These are phyloP conservation scores for Mormyrus iriodes DNA, from an alignment of 2,113 vertebrate species.

Conservation along the genomic window DNA sequence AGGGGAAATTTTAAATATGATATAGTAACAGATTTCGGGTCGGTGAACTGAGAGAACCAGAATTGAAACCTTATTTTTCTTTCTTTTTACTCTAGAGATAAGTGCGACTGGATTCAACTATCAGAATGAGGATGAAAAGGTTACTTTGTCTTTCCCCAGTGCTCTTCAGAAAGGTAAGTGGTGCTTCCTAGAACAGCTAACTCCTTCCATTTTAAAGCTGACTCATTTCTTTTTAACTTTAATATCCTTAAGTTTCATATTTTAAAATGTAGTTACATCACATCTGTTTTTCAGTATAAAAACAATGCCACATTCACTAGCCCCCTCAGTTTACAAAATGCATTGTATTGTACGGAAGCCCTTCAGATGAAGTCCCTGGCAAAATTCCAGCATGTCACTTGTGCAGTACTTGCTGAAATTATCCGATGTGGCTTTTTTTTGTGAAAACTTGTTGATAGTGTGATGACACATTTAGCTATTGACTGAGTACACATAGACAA, in stretches of 20 bases:
- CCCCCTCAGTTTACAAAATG: neutral
- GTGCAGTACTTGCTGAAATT: neutral
- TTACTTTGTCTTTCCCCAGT: constrained; percentile 93
- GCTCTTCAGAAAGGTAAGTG: constrained; percentile 81
- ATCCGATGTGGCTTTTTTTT: neutral
- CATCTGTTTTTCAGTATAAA: neutral
- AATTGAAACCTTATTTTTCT: neutral
- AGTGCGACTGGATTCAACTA: constrained; percentile 98
- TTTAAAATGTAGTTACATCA: neutral
- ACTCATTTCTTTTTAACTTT: neutral
- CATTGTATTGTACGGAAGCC: neutral
- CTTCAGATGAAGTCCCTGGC: neutral
- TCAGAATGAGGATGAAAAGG: constrained; percentile 97
- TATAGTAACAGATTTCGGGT: neutral
- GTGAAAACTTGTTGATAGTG: neutral
- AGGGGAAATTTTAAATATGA: neutral
- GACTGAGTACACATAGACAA: neutral
- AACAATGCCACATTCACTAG: neutral
- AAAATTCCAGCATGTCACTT: neutral
- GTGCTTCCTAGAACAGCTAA: neutral
- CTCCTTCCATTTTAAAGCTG: neutral
- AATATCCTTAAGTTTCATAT: neutral
- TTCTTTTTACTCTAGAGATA: constrained; percentile 67
- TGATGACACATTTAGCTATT: neutral
- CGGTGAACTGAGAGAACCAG: neutral